A percentile compares a stretch with the other conserved stretches of the same genome.
phyloP scores from a whole-genome alignment of 2,113 vertebrate species.

The Scomber colias region DNA sequence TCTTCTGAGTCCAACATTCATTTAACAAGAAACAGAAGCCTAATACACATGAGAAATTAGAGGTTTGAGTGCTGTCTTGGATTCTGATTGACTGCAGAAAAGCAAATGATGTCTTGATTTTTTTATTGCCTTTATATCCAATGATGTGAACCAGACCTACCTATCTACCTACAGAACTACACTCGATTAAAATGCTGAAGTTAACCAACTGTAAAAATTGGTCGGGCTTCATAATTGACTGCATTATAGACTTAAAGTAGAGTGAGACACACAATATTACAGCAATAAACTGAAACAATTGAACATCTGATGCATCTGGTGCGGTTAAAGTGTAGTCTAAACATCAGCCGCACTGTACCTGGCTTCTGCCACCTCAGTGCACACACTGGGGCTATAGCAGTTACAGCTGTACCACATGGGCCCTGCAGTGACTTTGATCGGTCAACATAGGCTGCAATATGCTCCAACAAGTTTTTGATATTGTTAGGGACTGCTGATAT shows the following conservation, averaged over 20 bases:
- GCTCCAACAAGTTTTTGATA: too few species aligned
- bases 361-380: too few species aligned
- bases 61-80: not conserved
- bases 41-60: constrained; percentile 12
- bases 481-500: too few species aligned
- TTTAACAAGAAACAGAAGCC: constrained; percentile 43
- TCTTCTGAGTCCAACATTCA: constrained; percentile 24
- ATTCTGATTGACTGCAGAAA: constrained; percentile 47
- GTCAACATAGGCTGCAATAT: too few species aligned
- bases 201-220: not conserved
- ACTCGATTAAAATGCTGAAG: constrained; percentile 23
- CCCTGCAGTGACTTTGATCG: too few species aligned
- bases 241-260: too few species aligned
- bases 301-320: not conserved
- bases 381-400: too few species aligned
- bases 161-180: not conserved
- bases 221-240: not conserved
- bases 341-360: too few species aligned
- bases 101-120: constrained; percentile 13
- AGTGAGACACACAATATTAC: not conserved
- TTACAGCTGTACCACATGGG: too few species aligned
- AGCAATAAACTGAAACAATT: too few species aligned
- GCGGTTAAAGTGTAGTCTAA: not conserved
- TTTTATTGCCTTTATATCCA: not conserved
- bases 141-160: constrained; percentile 48